Conservation (phyloP, 2,888 invertebrate species). For the Altica lythri region DNA sequence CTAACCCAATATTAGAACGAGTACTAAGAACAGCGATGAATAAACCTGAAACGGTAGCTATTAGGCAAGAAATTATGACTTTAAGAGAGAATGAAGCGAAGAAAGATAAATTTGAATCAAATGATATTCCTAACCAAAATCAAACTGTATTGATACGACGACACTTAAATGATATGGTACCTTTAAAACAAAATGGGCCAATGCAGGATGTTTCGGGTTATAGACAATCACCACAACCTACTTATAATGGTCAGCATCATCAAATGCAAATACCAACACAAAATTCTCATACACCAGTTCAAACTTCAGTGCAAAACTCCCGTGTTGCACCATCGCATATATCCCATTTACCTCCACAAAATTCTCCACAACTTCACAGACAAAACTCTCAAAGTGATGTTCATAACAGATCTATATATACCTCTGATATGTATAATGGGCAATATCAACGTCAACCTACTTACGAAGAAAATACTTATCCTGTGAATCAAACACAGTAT, state of each 20-base stretch:
- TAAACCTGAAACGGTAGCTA: slow-evolving; percentile 67
- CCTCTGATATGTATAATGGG: slow-evolving; percentile 24
- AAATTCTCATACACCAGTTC: slow-evolving; percentile 48
- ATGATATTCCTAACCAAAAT: slow-evolving; percentile 14
- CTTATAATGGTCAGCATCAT: slow-evolving; percentile 42
- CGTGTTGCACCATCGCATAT: slow-evolving; percentile 30
- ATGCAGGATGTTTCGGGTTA: slow-evolving; percentile 22
- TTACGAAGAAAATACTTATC: slow-evolving; percentile 27
- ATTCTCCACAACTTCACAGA: slow-evolving; percentile 24
- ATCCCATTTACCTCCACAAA: slow-evolving; percentile 36
- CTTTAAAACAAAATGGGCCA: slow-evolving; percentile 26
- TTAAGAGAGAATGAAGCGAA: slow-evolving; percentile 56
- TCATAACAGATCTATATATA: slow-evolving; percentile 19
- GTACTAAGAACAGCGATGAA: slow-evolving; percentile 82
- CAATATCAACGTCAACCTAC: slow-evolving; percentile 26
- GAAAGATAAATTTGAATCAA: slow-evolving; percentile 24
- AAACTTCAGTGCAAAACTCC: slow-evolving; percentile 36
- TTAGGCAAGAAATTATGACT: slow-evolving; percentile 60
- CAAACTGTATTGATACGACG: slow-evolving; percentile 45
- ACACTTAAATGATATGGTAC: slow-evolving; percentile 48
- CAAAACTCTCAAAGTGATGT: slow-evolving; percentile 22
- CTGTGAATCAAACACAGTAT: slow-evolving; percentile 21
- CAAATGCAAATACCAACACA: slow-evolving; percentile 30
- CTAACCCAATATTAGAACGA: slow-evolving; percentile 86
- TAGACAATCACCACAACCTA: slow-evolving; percentile 48